phyloP scores from a whole-genome alignment of 2,113 vertebrate genomes.

The Xyliphius kryptos region DNA sequence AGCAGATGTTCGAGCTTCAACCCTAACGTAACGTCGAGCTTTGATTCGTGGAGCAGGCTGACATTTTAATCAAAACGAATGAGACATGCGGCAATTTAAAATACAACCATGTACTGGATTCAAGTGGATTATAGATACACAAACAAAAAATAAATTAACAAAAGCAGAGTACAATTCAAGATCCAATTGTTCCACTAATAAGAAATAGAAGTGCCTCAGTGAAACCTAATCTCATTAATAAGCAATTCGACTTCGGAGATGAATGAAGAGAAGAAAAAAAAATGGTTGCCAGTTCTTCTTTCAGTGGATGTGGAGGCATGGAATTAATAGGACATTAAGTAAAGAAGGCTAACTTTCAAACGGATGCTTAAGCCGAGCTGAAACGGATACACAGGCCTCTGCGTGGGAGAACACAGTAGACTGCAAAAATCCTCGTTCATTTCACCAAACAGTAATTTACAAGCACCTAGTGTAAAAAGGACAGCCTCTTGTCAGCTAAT shows the following conservation, averaged over 20 bases:
- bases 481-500: constrained; percentile 35
- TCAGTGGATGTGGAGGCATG: constrained; percentile 38
- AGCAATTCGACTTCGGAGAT: constrained; percentile 33
- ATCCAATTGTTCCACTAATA: constrained; percentile 44
- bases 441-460: constrained; percentile 34
- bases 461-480: constrained; percentile 33
- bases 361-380: constrained; percentile 20
- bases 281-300: constrained; percentile 23
- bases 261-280: constrained; percentile 29
- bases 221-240: constrained; percentile 43
- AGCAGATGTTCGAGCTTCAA: neutral
- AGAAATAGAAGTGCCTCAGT: constrained; percentile 34
- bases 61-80: constrained; percentile 5
- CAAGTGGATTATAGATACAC: constrained; percentile 25
- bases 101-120: constrained; percentile 11
- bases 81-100: constrained; percentile 6
- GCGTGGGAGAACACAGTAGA: constrained; percentile 18
- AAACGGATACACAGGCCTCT: constrained; percentile 2
- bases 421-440: constrained; percentile 32
- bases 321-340: constrained; percentile 44
- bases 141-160: constrained; percentile 13
- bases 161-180: constrained; percentile 26
- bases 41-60: constrained; percentile 11
- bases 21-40: neutral
- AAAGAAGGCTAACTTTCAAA: constrained; percentile 40